These are phyloP conservation scores for Pygocentrus nattereri DNA, from an alignment of 2,797 vertebrate species.

Conservation along the genomic window DNA sequence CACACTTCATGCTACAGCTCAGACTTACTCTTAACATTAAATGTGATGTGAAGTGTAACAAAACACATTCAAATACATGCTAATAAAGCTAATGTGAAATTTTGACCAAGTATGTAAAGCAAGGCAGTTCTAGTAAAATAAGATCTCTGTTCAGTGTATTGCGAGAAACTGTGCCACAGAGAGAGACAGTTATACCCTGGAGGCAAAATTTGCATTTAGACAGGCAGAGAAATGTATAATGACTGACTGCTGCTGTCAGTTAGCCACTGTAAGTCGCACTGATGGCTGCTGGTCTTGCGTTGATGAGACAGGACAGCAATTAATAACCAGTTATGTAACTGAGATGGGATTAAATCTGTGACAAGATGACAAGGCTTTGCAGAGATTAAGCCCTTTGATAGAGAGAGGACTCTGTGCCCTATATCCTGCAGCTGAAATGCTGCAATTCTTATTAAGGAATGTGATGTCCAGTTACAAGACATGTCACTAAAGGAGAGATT, in stretches of 20 bases:
- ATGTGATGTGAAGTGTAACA: neutral
- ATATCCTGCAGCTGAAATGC: conserved; percentile 16
- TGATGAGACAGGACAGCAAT: conserved; percentile 31
- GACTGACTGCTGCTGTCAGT: neutral
- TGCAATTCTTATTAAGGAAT: conserved; percentile 33
- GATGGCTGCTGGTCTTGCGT: neutral
- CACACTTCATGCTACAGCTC: neutral
- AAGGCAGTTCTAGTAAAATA: neutral
- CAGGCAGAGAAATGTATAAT: neutral
- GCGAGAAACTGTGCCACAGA: neutral
- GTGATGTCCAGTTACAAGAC: conserved; percentile 20
- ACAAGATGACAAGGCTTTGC: conserved; percentile 25
- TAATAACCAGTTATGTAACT: conserved; percentile 27
- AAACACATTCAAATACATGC: neutral
- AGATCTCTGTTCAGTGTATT: neutral
- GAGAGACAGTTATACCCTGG: neutral
- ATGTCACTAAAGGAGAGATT: neutral
- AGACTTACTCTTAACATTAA: neutral
- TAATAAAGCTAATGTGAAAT: conserved; percentile 4
- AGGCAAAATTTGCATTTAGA: conserved; percentile 12
- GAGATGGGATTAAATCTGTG: conserved; percentile 29
- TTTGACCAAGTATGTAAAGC: neutral
- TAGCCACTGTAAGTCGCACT: neutral
- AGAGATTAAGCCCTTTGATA: conserved; percentile 35
- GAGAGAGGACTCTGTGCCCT: neutral